Evolutionary conservation across 2,888 invertebrate genomes (phyloP).

Genomic region (Eurytoma adleriae): DNA sequence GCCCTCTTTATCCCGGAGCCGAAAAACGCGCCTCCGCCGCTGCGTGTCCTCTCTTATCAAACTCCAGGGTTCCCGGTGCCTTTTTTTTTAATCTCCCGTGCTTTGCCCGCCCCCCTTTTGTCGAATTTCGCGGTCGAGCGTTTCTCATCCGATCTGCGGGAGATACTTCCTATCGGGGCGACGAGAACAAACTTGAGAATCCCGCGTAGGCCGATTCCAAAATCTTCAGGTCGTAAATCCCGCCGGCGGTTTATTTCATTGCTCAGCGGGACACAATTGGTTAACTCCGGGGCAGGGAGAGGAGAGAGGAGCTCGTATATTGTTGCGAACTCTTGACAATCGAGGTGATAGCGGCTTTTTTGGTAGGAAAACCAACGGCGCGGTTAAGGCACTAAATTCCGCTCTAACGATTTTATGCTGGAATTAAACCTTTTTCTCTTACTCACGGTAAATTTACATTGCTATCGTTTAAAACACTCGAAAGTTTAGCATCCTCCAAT

Average conservation of each 20-base stretch:
- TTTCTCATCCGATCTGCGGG: not conserved
- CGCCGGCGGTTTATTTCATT: not conserved
- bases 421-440: no score
- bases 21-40: conserved; percentile 31
- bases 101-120: conserved; percentile 28
- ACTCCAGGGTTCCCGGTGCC: not conserved
- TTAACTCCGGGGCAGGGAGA: no score
- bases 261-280: not conserved
- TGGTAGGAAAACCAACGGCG: no score
- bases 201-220: not conserved
- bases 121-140: conserved; percentile 16
- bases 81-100: conserved; percentile 39
- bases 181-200: not conserved
- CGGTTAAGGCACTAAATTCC: no score
- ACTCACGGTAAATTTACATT: no score
- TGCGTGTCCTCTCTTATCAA: conserved; percentile 28
- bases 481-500: no score
- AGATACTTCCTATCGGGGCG: not conserved
- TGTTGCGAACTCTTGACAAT: no score
- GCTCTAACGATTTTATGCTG: no score
- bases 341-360: no score
- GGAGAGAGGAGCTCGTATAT: no score
- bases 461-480: no score
- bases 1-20: conserved; percentile 23
- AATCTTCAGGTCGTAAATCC: not conserved